These are phyloP conservation scores for Phalloptychus januarius DNA, from an alignment of 2,797 vertebrate species.

Conservation along the genomic window DNA sequence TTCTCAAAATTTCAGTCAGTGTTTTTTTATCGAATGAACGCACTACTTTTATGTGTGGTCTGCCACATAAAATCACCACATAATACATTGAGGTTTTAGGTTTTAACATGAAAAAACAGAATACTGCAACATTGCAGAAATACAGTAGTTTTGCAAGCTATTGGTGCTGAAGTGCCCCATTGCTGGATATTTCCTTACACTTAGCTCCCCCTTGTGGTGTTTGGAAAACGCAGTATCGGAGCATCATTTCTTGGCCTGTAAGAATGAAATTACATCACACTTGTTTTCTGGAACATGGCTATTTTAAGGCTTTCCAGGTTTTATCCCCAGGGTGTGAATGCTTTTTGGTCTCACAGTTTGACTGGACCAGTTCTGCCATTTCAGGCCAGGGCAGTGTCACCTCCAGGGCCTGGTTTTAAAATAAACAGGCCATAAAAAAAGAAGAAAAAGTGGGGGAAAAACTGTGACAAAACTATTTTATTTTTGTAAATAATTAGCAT, in stretches of 20 bases:
- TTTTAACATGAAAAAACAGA: neutral
- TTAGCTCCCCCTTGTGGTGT: slow-evolving; percentile 69
- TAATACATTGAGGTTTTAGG: too few species aligned
- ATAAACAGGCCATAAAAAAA: slow-evolving; percentile 4
- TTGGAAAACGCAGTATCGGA: slow-evolving; percentile 7
- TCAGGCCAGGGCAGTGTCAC: slow-evolving; percentile 19
- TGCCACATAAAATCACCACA: neutral
- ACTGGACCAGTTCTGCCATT: slow-evolving; percentile 54
- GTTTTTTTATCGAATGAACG: neutral
- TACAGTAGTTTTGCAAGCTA: neutral
- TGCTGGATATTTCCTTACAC: neutral
- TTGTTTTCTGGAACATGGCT: slow-evolving; percentile 65
- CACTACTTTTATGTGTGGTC: neutral
- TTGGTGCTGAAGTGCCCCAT: neutral
- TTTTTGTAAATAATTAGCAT: neutral
- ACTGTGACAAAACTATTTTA: neutral
- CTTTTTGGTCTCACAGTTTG: slow-evolving; percentile 53
- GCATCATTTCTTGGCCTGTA: slow-evolving; percentile 20
- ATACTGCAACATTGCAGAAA: too few species aligned
- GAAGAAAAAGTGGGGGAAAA: neutral
- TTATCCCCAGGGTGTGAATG: slow-evolving; percentile 50
- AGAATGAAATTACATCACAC: slow-evolving; percentile 57
- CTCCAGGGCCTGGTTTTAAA: slow-evolving; percentile 29
- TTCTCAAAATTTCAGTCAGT: neutral
- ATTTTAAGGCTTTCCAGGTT: slow-evolving; percentile 62